Evolutionary conservation across 2,888 invertebrate species (phyloP).

Genomic region (Gymnocheta viridis): DNA sequence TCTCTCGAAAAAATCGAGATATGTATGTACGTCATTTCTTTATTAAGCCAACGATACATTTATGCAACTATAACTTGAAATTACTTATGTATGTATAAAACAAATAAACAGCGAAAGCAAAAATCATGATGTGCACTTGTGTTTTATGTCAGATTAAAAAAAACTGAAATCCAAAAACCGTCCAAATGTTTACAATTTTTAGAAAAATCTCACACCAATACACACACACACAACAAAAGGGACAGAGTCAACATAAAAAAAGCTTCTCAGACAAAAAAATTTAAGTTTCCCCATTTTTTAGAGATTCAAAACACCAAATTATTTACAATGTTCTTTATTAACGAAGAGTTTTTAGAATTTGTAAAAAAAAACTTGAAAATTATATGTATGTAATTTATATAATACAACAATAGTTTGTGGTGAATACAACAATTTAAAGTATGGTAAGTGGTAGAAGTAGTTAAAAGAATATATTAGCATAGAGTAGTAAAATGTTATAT

Average conservation of each 20-base stretch:
- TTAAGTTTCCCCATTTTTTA: background rate
- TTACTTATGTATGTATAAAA: background rate
- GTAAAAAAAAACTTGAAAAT: background rate
- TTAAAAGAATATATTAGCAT: background rate
- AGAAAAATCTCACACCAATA: constrained; percentile 11
- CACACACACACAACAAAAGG: constrained; percentile 5
- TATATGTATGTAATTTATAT: constrained; percentile 23
- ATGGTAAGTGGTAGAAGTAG: constrained; percentile 1
- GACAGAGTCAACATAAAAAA: background rate
- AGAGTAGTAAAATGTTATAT: background rate
- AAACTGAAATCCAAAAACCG: constrained; percentile 41
- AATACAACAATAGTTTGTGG: constrained; percentile 47
- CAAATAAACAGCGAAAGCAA: constrained; percentile 49
- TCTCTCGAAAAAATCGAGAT: too few species aligned
- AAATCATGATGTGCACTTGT: constrained; percentile 50
- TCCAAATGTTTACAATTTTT: constrained; percentile 25
- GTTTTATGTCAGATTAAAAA: background rate
- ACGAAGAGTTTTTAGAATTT: background rate
- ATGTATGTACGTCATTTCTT: too few species aligned
- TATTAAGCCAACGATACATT: too few species aligned
- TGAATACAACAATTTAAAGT: constrained; percentile 33
- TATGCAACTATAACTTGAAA: too few species aligned
- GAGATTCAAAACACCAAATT: background rate
- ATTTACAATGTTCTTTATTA: constrained; percentile 33
- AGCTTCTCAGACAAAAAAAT: background rate